Conservation (phyloP, 2,113 vertebrate genomes). For the Archocentrus centrarchus region DNA sequence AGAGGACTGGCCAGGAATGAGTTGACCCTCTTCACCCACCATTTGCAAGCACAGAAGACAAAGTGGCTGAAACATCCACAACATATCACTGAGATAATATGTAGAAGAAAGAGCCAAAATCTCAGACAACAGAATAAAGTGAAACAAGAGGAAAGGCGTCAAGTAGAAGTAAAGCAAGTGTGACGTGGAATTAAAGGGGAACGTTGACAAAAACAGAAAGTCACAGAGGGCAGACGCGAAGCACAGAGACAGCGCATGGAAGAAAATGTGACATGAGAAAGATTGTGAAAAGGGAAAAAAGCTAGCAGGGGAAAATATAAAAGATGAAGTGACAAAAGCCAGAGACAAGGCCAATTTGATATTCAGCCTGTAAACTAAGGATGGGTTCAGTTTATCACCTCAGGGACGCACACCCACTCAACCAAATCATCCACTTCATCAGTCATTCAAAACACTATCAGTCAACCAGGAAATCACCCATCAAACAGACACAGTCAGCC, state of each 20-base stretch:
- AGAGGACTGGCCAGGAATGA: no score
- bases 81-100: background rate
- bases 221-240: background rate
- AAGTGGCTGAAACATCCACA: background rate
- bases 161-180: background rate
- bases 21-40: no score
- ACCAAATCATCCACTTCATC: conserved; percentile 49
- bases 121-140: background rate
- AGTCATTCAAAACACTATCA: conserved; percentile 51
- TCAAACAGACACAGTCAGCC: conserved; percentile 25
- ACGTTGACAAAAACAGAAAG: conserved; percentile 1
- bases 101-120: background rate
- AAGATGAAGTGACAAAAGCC: background rate
- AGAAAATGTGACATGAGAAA: background rate
- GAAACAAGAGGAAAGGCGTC: background rate
- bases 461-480: conserved; percentile 45
- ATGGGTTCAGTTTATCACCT: conserved; percentile 8
- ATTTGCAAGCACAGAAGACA: background rate
- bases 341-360: conserved; percentile 10
- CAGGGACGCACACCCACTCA: background rate
- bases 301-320: background rate
- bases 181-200: background rate
- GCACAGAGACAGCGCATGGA: background rate
- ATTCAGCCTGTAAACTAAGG: conserved; percentile 18
- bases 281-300: background rate